Evolutionary conservation across 2,888 invertebrate genomes (phyloP).

Genomic region (Prosopocoilus inquinatus): DNA sequence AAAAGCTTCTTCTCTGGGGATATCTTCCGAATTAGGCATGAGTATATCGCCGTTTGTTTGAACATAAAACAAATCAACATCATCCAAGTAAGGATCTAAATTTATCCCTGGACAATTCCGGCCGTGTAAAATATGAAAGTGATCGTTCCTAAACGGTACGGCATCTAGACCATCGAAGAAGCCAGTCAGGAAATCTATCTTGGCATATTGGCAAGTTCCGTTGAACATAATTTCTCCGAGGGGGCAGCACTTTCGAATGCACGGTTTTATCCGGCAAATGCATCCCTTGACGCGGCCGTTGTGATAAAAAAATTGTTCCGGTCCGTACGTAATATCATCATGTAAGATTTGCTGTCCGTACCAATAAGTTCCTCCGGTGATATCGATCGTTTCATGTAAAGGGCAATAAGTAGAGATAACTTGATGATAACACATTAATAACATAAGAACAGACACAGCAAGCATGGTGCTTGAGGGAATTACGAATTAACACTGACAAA

Average conservation of each 20-base stretch:
- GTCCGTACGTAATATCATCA: conserved; percentile 18
- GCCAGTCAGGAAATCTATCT: neutral
- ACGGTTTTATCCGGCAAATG: conserved; percentile 24
- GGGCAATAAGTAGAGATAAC: too few species aligned
- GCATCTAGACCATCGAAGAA: neutral
- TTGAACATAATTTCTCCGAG: conserved; percentile 12
- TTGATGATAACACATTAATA: too few species aligned
- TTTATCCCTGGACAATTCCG: too few species aligned
- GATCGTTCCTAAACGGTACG: neutral
- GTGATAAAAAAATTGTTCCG: conserved; percentile 19
- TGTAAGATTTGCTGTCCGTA: conserved; percentile 5
- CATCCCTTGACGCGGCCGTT: conserved; percentile 22
- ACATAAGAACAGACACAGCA: too few species aligned
- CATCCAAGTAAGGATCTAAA: neutral
- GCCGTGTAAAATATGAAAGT: conserved; percentile 4
- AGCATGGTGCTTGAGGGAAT: too few species aligned
- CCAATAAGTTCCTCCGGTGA: too few species aligned
- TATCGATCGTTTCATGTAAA: too few species aligned
- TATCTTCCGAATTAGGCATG: neutral
- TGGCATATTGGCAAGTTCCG: conserved; percentile 2
- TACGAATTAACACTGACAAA: too few species aligned
- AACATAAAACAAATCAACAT: neutral
- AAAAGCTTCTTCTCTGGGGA: neutral
- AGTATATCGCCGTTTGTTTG: neutral
- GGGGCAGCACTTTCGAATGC: conserved; percentile 25